Base-by-base conservation (phyloP, 2,797 vertebrate genomes). In the Prunella strophiata region DNA sequence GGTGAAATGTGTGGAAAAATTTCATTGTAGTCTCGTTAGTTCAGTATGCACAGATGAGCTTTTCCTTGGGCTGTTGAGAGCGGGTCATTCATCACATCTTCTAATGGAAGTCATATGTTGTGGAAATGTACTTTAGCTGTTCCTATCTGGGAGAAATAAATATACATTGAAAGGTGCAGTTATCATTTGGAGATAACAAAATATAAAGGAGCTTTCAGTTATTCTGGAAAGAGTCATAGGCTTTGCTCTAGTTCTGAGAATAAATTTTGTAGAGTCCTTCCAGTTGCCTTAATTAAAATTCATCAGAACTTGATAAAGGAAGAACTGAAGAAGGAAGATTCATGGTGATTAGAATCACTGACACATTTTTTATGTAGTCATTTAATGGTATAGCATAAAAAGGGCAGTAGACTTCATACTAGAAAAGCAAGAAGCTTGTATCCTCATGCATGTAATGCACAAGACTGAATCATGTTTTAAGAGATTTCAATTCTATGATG, bases 41-140 rank as follows among this genome's bases (percentile, higher is more conserved):
- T 94, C 79, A 81, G 42, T 63, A 48, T 72, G 91, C 58, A 29
- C 63, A 77, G 91, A 96, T 91, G 88, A 95, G 85, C 40, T 94
- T 82, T 88, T 88, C 73, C 62, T 58, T 84, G 63, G 66, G 79
- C 79, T 96, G 62, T 50, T 94, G 92, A 96, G 89, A 96, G 89
- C 2, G 2, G 55, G 87, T 93, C 79, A 91, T 96, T 96, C 92
- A 95, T 96, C 93, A 97, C 85, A 66, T 90, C 85, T 66, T 91
- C 76, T 96, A 91, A 97, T 96, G 87, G 88, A 96, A 97, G n/a
- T 96, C 95, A 91, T 78, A 81, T 96, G 92, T 84, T 84, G 59
- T 86, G 70, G 70, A 95, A 95, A 76, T 78, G 55, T 86, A 68
- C 70, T 88, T 80, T 29, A 88, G 62, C 76, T 92, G 34, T 72